These are phyloP conservation scores for Drosophila mimetica DNA, from an alignment of 2,888 invertebrate genomes.

Conservation along the genomic window DNA sequence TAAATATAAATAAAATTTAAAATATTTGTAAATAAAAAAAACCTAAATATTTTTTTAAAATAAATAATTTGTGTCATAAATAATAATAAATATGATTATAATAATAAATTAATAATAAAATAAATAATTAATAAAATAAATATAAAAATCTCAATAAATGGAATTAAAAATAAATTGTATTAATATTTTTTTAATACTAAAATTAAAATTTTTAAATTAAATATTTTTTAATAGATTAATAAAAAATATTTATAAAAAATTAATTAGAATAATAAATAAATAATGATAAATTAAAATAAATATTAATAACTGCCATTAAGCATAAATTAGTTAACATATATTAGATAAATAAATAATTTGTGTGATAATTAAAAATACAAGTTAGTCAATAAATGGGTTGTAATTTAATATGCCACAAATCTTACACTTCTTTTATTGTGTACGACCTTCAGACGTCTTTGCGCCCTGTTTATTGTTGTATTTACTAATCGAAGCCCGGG, in stretches of 20 bases:
- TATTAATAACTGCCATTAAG: background rate
- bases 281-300: too few relatives aligned
- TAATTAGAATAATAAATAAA: too few relatives aligned
- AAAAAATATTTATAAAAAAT: too few relatives aligned
- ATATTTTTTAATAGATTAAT: too few relatives aligned
- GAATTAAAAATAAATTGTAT: too few relatives aligned
- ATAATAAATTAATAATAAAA: background rate
- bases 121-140: too few relatives aligned
- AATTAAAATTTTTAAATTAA: too few relatives aligned
- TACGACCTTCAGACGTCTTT: slow-evolving; percentile 41
- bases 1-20: background rate
- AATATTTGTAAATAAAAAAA: too few relatives aligned
- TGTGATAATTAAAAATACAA: background rate
- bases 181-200: too few relatives aligned
- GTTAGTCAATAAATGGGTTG: background rate
- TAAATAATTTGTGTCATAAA: too few relatives aligned
- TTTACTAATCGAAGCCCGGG: slow-evolving; percentile 45
- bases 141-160: too few relatives aligned
- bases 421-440: background rate
- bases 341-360: background rate
- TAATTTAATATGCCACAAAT: background rate
- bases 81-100: background rate
- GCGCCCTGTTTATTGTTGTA: slow-evolving; percentile 53
- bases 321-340: background rate
- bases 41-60: too few relatives aligned